Evolutionary conservation across 1,140 invertebrate genomes (phyloP), one percentile per base, ranked within the genome.

Genomic region (Lepidurus couesii): DNA sequence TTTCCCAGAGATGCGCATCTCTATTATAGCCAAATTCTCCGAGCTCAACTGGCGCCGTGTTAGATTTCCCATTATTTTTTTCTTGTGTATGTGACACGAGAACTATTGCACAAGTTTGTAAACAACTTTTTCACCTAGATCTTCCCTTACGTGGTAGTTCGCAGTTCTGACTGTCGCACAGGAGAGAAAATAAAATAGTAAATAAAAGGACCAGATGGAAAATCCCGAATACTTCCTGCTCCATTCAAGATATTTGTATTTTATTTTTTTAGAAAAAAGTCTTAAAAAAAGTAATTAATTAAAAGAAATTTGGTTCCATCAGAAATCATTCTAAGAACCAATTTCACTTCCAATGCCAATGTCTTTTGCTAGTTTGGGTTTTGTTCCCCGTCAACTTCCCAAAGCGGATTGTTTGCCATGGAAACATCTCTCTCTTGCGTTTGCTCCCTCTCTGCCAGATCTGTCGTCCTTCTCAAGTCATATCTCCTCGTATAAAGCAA

Each of bases 341-440:
- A 65, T 65, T n/a, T 65, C 21, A n/a, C 16, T 21, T 65, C n/a
- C 53, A 65, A 21, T 65, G 53, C 53, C 53, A 65, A 21, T 65
- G 53, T 65, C 53, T 65, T 65, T 65, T 4, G 53, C n/a, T 65
- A n/a, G 53, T 21, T 65, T 65, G 53, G 53, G 53, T 5, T 65
- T 65, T 21, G 53, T 65, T 65, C 53, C n/a, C 3, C 53, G 53
- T 65, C 53, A 21, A 65, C 53, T 21, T 65, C 53, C 21, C 53
- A 21, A 65, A 65, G 53, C 53, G 53, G 53, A 65, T 65, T 65
- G 53, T 65, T 65, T 65, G 53, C 53, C 53, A 65, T 65, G 53
- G 53, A 65, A 65, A 65, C 53, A 7, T 65, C 53, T 21, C 53
- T 65, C 53, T 47, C 45, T 65, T 21, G 16, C 53, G 16, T 21